Evolutionary conservation across 2,797 vertebrate species (phyloP), one percentile per base, ranked within the genome.

Genomic region (Sciurus vulgaris): DNA sequence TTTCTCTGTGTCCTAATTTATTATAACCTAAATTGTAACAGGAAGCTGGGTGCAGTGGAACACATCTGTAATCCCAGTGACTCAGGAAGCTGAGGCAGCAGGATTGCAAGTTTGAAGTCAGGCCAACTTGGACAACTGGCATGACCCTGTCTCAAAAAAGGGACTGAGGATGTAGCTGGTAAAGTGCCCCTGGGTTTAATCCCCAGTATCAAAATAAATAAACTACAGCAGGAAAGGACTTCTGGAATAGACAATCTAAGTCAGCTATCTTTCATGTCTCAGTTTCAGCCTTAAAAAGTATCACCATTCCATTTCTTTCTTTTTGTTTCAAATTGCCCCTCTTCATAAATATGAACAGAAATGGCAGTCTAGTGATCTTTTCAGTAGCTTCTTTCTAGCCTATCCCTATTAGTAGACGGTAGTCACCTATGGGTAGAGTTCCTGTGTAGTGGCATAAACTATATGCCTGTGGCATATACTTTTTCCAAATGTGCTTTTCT

Each of bases 1-100:
- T 69, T 67, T 4, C n/a, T 92, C 38, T 44, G 24, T 77, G 38
- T 76, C 91, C 59, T 89, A 67, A 69, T 84, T 87, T 93, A 83
- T 35, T 44, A 20, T 70, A 56, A 69, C 87, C 70, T 91, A 72
- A 81, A 72, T 51, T 74, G 9, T 78, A 83, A 12, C 44, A 44
- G 6, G 12, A 83, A 47, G 54, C 24, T 59, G 56, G 54, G 54
- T 56, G 15, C 18, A 56, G 54, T 56, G 54, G 54, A 20, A 56
- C 54, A 59, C 24, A 59, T 59, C 56, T 59, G 24, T 59, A 59
- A 59, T 26, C 17, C 56, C 24, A 59, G 22, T 59, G 56, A 59
- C 56, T 59, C 24, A 1, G 24, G 24, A 59, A 8, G 24, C 56
- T 59, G 56, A 59, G 24, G 56, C 56, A 59, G 56, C 9, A 59